Percentiles rank a stretch among this genome's conserved stretches.
Conservation (phyloP, 2,888 invertebrate genomes). For the Eurois occulta region DNA sequence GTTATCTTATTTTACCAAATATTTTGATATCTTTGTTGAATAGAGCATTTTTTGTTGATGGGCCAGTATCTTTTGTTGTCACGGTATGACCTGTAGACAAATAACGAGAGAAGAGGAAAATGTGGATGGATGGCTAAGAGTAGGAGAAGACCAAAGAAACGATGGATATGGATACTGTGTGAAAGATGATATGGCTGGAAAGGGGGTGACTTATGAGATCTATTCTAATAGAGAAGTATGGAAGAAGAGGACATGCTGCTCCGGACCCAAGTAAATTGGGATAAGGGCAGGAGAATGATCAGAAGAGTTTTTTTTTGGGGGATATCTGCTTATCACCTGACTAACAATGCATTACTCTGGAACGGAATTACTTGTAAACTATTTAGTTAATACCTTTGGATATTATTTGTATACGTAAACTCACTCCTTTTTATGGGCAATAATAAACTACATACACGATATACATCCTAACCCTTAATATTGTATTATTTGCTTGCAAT, state of each 20-base stretch:
- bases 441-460: not conserved
- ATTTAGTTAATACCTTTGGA: too few species aligned
- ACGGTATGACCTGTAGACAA: not conserved
- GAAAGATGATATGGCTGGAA: not conserved
- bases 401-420: too few species aligned
- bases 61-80: not conserved
- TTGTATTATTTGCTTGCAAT: not conserved
- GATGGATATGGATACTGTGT: not conserved
- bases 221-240: not conserved
- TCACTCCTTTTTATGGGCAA: not conserved
- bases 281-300: too few species aligned
- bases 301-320: not conserved
- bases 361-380: too few species aligned
- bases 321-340: not conserved
- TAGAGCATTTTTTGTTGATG: not conserved
- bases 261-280: not conserved
- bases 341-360: too few species aligned
- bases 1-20: conserved; percentile 27
- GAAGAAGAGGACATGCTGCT: not conserved
- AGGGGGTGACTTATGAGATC: not conserved
- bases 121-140: too few species aligned
- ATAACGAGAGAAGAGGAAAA: not conserved
- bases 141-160: not conserved
- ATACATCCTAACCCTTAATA: not conserved
- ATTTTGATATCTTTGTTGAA: conserved; percentile 6